Conservation (phyloP, 1,140 invertebrate genomes). For the Phymorhynchus buccinoides region DNA sequence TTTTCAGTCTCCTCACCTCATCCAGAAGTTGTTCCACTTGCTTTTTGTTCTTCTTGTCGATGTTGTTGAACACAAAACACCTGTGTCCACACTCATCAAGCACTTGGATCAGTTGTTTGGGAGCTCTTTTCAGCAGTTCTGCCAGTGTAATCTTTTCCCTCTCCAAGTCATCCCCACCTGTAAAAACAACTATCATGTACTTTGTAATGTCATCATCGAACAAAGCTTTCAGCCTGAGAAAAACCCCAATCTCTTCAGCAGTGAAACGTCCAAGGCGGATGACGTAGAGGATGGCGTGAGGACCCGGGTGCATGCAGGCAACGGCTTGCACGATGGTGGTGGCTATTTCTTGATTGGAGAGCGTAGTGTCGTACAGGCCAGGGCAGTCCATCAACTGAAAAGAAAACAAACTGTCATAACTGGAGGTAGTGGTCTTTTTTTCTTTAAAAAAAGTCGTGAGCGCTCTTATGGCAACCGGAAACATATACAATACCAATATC, state of each 20-base stretch:
- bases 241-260: conserved; percentile 36
- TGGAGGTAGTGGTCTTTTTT: too few species aligned
- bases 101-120: background rate
- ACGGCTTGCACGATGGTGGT: conserved; percentile 43
- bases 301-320: conserved; percentile 42
- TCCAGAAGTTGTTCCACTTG: conserved; percentile 25
- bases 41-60: background rate
- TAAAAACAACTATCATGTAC: conserved; percentile 40
- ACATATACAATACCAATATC: too few species aligned
- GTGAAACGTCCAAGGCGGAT: conserved; percentile 40
- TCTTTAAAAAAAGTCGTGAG: too few species aligned
- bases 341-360: conserved; percentile 25
- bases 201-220: conserved; percentile 42
- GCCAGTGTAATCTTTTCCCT: background rate
- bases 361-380: conserved; percentile 43
- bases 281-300: conserved; percentile 41
- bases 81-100: background rate
- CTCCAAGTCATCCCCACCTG: conserved; percentile 18
- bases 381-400: conserved; percentile 44
- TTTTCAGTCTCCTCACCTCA: conserved; percentile 9
- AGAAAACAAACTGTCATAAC: too few species aligned
- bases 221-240: conserved; percentile 30
- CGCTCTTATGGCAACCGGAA: too few species aligned
- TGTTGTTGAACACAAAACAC: conserved; percentile 25
- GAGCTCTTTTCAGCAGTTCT: background rate